Percentiles rank a stretch among this genome's conserved stretches.
Conservation (phyloP, 2,888 invertebrate genomes). For the Synanthedon andrenaeformis region DNA sequence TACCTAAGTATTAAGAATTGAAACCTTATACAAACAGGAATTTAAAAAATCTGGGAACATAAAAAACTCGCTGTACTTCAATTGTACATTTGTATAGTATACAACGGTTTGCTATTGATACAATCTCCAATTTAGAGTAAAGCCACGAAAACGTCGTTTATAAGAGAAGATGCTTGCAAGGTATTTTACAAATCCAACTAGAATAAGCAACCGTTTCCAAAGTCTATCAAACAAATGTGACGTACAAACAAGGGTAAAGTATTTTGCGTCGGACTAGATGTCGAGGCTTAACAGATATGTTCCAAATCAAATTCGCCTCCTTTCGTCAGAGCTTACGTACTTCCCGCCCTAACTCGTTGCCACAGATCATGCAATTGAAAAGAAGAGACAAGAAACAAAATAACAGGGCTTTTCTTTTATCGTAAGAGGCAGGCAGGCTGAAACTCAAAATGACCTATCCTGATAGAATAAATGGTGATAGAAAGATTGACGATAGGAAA, state of each 20-base stretch:
- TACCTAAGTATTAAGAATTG: conserved; percentile 71
- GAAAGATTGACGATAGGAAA: too few relatives aligned
- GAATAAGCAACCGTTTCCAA: not conserved
- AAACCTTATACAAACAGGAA: conserved; percentile 74
- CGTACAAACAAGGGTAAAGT: conserved; percentile 12
- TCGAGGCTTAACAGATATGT: conserved; percentile 39
- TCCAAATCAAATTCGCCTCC: conserved; percentile 33
- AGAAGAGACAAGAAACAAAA: not conserved
- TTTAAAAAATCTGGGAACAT: conserved; percentile 36
- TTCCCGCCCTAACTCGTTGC: conserved; percentile 14
- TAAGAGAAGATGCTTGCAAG: too few relatives aligned
- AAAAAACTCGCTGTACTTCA: too few relatives aligned
- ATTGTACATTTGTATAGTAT: too few relatives aligned
- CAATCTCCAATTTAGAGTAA: too few relatives aligned
- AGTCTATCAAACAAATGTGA: conserved; percentile 6
- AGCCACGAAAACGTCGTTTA: too few relatives aligned
- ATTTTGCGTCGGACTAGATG: conserved; percentile 27
- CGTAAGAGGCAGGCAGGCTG: too few relatives aligned
- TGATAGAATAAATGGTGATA: too few relatives aligned
- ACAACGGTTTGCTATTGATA: too few relatives aligned
- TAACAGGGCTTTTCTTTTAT: not conserved
- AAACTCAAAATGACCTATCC: too few relatives aligned
- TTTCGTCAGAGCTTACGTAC: conserved; percentile 21
- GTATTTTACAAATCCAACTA: too few relatives aligned
- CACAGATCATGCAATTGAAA: conserved; percentile 8